Evolutionary conservation across 2,113 vertebrate genomes (phyloP), one percentile per base, ranked within the genome.

Genomic region (Thunnus thynnus): DNA sequence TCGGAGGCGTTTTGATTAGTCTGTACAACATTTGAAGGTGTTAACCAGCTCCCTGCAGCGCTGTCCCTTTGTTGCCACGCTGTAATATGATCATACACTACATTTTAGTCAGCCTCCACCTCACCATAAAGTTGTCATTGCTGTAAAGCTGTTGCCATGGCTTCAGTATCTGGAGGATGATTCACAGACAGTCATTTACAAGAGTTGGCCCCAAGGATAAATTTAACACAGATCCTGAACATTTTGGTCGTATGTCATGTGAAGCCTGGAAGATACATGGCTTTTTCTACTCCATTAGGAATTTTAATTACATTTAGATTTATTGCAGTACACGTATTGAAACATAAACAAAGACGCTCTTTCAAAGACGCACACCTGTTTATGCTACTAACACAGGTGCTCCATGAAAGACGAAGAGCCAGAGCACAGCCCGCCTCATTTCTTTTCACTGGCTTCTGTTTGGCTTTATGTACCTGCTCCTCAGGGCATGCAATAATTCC

Each of bases 61-160:
- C 41, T 65, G 52, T 80, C 27, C 46, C 81, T 81, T 82, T 56
- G 48, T 87, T 70, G 72, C 77, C 67, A 64, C 58, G 11, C 72
- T 79, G 48, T 71, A 58, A 80, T 54, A 65, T 68, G 77, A 73
- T 62, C 27, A 17, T 13, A 41, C 48, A 16, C 18, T 78, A 72
- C 68, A 70, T 76, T 85, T 83, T 75, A 72, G 64, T 78, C 72
- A 50, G 13, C 57, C 48, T n/a, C 77, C 78, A 67, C 72, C 88
- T 66, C 58, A 60, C 47, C 36, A 12, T 82, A 86, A 86, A 89
- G 82, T 85, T 88, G 63, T 80, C 85, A 86, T 85, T 82, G 85
- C 81, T 82, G 69, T 86, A 80, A 87, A 84, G 77, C 88, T 80
- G 91, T 94, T 95, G 90, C 93, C 90, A 93, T 93, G 93, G 90